Base-by-base conservation (phyloP, 2,797 vertebrate genomes). In the Poeciliopsis presidionis region DNA sequence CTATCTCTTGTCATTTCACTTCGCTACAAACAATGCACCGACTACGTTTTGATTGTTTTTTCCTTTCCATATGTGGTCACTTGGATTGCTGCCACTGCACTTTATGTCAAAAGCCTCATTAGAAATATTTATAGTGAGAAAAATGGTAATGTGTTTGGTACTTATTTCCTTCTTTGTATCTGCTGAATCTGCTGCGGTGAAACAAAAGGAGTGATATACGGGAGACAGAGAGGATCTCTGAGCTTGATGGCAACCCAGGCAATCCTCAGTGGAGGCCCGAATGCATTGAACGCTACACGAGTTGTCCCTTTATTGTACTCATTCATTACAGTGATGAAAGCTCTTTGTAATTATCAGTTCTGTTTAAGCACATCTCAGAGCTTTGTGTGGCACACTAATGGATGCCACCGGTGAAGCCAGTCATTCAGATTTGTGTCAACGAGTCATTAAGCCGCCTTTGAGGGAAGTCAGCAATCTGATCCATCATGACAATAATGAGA, bases 391-490 rank as follows among this genome's bases (percentile, higher is more conserved):
- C 80, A 73, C 91, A 51, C 92, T 95, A 95, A 96, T 95, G 92
- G 94, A 92, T 87, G 85, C 93, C 91, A 91, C 90, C 90, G 86
- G 89, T 92, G 91, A 94, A 93, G 88, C 86, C 90, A 88, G 93
- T 91, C 91, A 88, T 93, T 95, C 94, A 93, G 89, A 94, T 94
- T 93, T 93, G 92, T 94, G 94, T 94, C 92, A 92, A 90, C 88
- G 93, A 95, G 91, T 95, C 95, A 96, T 96, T 96, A 96, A 92
- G 92, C 90, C 74, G 93, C 93, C 91, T 95, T 95, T 95, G 94
- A 94, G 93, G 92, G 93, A 94, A 94, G 93, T 93, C 89, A 87
- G 93, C 93, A 91, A 93, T 96, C 93, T 94, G 95, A 95, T 96
- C 94, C 93, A 95, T 96, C 94, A 94, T 91, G 88, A 87, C 90